phyloP scores from a whole-genome alignment of 2,888 invertebrate species.

The Strigamia transsilvanica region DNA sequence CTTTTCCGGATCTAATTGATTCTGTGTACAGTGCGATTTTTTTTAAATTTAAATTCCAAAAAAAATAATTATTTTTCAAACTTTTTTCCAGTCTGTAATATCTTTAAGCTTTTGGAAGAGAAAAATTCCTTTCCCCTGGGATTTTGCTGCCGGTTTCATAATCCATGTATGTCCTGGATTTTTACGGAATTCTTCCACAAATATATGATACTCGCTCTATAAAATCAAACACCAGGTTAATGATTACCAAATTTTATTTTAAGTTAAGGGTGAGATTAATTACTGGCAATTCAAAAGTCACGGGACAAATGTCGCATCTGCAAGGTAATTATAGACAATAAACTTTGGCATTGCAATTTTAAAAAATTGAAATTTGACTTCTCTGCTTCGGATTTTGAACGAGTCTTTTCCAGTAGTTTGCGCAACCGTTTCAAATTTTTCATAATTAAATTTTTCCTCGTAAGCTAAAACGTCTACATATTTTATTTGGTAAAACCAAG shows the following conservation, averaged over 20 bases:
- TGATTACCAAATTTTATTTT: not conserved
- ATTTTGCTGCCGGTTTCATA: constrained; percentile 71
- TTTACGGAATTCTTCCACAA: constrained; percentile 71
- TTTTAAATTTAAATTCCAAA: not conserved
- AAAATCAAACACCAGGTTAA: constrained; percentile 55
- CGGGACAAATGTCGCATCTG: constrained; percentile 68
- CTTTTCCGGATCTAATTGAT: constrained; percentile 22
- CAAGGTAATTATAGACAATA: not conserved
- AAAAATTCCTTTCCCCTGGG: constrained; percentile 72
- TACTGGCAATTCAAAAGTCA: constrained; percentile 71
- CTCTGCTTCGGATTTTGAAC: constrained; percentile 65
- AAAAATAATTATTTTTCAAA: constrained; percentile 57
- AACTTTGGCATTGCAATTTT: not conserved
- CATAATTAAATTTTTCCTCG: constrained; percentile 70
- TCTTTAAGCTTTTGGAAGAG: constrained; percentile 69
- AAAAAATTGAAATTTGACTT: constrained; percentile 58
- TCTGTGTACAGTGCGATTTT: not conserved
- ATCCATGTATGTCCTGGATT: constrained; percentile 71
- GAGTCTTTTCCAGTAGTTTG: constrained; percentile 63
- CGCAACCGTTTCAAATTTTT: constrained; percentile 68
- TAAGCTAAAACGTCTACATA: constrained; percentile 61
- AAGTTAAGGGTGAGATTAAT: constrained; percentile 57
- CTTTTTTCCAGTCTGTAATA: constrained; percentile 67
- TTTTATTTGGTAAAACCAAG: not conserved
- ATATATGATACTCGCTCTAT: constrained; percentile 70